These are phyloP conservation scores for Euborellia annulipes DNA, from an alignment of 1,140 invertebrate genomes.

Conservation along the genomic window DNA sequence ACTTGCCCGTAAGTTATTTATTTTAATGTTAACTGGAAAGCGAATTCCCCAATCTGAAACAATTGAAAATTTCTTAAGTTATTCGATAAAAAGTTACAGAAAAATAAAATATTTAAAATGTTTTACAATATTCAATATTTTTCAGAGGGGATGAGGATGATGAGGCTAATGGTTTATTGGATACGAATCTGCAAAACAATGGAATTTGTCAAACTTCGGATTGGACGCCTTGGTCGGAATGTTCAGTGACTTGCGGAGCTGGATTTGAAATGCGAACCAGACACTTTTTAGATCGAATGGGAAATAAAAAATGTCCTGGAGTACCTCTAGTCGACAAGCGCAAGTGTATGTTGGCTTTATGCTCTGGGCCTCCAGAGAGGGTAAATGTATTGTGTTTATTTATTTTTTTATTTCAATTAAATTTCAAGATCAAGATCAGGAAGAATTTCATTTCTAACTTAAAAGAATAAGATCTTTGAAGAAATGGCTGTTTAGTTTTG, in stretches of 20 bases:
- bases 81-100: too few species aligned
- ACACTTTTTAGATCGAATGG: conserved; percentile 51
- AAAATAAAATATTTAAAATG: neutral
- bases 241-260: conserved; percentile 65
- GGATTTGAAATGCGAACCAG: conserved; percentile 58
- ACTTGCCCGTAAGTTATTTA: conserved; percentile 60
- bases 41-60: too few species aligned
- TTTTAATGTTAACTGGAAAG: too few species aligned
- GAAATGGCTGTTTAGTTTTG: too few species aligned
- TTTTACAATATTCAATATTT: too few species aligned
- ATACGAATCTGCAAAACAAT: conserved; percentile 13
- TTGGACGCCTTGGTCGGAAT: conserved; percentile 69
- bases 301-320: conserved; percentile 59
- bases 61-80: too few species aligned
- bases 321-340: conserved; percentile 52
- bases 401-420: too few species aligned
- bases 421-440: too few species aligned
- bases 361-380: conserved; percentile 30
- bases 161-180: neutral
- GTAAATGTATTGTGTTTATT: too few species aligned
- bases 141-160: conserved; percentile 13
- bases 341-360: conserved; percentile 54
- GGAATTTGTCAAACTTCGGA: conserved; percentile 51
- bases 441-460: too few species aligned
- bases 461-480: too few species aligned